Evolutionary conservation across 2,113 vertebrate species (phyloP).

Genomic region (Channa maculata): DNA sequence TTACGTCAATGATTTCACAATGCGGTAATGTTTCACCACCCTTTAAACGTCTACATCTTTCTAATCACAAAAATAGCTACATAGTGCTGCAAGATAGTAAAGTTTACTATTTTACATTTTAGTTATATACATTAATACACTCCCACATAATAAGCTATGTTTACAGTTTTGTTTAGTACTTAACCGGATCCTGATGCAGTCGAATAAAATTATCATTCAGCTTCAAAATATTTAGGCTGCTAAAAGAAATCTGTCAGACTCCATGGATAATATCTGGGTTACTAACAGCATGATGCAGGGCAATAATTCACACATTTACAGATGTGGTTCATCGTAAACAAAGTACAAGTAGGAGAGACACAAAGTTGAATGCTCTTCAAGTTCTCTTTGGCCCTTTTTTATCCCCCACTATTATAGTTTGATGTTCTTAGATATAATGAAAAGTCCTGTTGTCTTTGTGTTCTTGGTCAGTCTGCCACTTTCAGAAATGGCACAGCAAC

Average conservation of each 20-base stretch:
- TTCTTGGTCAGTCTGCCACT: too few species aligned
- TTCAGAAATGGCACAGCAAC: too few species aligned
- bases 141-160: not conserved
- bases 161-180: not conserved
- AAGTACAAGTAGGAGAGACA: not conserved
- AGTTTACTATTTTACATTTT: not conserved
- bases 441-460: too few species aligned
- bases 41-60: not conserved
- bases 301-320: conserved; percentile 23
- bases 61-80: not conserved
- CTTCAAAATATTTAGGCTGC: not conserved
- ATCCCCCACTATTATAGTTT: not conserved
- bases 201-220: not conserved
- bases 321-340: conserved; percentile 3
- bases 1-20: not conserved
- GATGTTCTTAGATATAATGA: not conserved
- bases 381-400: too few species aligned
- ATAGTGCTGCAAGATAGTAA: too few species aligned
- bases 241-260: not conserved
- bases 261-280: not conserved
- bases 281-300: conserved; percentile 7
- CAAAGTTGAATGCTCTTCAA: not conserved
- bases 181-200: too few species aligned
- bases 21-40: not conserved
- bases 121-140: not conserved